Conservation (phyloP, 2,797 vertebrate genomes). For the Chrysocyon brachyurus region DNA sequence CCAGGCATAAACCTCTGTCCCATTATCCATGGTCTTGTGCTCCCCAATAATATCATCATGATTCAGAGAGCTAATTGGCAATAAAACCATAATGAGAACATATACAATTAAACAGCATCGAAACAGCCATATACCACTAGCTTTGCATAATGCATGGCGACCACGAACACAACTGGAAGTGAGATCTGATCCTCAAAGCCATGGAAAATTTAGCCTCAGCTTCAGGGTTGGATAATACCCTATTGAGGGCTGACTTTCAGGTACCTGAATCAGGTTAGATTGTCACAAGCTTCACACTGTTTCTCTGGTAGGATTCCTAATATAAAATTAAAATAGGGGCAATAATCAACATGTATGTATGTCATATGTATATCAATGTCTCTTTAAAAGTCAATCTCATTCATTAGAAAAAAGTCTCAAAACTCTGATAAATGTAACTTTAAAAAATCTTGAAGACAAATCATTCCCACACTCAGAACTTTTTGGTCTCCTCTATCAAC, state of each 20-base stretch:
- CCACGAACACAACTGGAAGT: not conserved
- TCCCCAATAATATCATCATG: not conserved
- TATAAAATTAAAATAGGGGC: constrained; percentile 41
- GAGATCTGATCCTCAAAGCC: not conserved
- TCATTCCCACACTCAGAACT: not conserved
- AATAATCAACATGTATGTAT: not conserved
- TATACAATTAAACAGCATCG: constrained; percentile 17
- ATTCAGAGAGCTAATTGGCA: constrained; percentile 34
- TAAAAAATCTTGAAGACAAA: not conserved
- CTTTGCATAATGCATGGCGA: not conserved
- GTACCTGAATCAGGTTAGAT: not conserved
- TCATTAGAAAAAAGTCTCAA: not conserved
- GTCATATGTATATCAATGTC: not conserved
- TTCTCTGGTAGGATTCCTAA: not conserved
- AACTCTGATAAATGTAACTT: not conserved
- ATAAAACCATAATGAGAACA: not conserved
- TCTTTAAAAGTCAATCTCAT: constrained; percentile 18
- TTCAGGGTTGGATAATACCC: not conserved
- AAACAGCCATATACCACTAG: not conserved
- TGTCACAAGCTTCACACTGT: not conserved
- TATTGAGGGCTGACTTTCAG: not conserved
- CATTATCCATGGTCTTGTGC: not conserved
- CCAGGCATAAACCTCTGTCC: not conserved
- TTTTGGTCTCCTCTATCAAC: not conserved
- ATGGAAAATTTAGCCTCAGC: not conserved